Evolutionary conservation across 2,888 invertebrate genomes (phyloP), one percentile per base, ranked within the genome.

Genomic region (Amitus sp.): DNA sequence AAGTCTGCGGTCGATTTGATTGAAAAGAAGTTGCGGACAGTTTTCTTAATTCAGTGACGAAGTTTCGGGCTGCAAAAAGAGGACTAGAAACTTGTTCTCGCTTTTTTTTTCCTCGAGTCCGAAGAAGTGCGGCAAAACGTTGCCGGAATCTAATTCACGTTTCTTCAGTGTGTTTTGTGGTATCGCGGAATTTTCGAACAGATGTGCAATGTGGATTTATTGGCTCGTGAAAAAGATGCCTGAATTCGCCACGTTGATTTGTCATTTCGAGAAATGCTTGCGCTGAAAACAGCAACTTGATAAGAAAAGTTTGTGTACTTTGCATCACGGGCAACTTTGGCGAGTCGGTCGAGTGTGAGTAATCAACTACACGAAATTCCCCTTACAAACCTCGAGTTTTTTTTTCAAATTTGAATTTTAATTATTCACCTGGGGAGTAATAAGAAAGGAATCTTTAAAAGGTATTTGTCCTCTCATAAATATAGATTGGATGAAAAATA

Each of bases 231-330:
- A 39, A 9, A 34, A 34, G 12, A 17, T 39, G 39, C 39, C 6
- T 39, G 15, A 13, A 18, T 39, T 34, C 4, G n/a, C 13, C n/a
- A 4, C 10, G 20, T 42, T 20, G 19, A 42, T 42, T 18, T 13
- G 39, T 17, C 39, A 39, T 39, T 39, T 39, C 18, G 18, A 7
- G 15, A 39, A 34, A 13, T 34, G 34, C 4, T 34, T 9, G 13
- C 13, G 34, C 12, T 3, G 13, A 13, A 34, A 18, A 39, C 39
- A 42, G 42, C n/a, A 12, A 42, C 20, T 18, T 42, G 42, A 18
- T 42, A 20, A 42, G 42, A 42, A 42, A 42, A 42, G 42, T 42
- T 18, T 2, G 12, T 2, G 42, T 13, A 20, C 19, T 42, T 42
- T 37, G 37, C 30, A 39, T 39, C 18, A n/a, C 39, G 20, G 20